Base-by-base conservation (phyloP, 2,888 invertebrate species). In the Acheta domesticus region DNA sequence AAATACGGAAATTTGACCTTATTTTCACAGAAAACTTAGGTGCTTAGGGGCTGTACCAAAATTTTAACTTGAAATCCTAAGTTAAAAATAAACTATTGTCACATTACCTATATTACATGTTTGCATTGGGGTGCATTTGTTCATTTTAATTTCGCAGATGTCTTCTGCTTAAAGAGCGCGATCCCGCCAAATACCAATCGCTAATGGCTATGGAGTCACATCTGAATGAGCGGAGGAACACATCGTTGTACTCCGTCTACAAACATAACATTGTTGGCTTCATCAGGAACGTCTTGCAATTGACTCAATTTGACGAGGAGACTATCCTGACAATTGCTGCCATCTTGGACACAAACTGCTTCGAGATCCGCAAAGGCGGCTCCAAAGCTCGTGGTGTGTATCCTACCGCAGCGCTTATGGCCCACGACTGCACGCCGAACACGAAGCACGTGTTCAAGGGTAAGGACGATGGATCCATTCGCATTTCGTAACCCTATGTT, bases 371-470 rank as follows among this genome's bases (percentile, higher is more conserved):
- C 82, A 83, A 77, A 81, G 85, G 87, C 75, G 87, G 89, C 84
- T 87, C 88, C 76, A 83, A 87, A 5, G 87, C 88, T 50, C 90
- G 90, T 83, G 92, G 90, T 77, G 85, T 94, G 80, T 94, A 91
- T 85, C 89, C 91, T 1, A 89, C 89, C 79, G 91, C 91, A 0
- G 90, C 92, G 11, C 90, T 94, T 89, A 89, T 93, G 86, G 90
- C 92, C 78, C 94, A 94, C 84, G 91, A 91, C 83, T 94, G 94
- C 85, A 89, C 88, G 81, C 91, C 93, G 48, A 94, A 94, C 84
- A 92, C 93, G 1, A 89, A 91, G 77, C 93, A 94, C 84, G 88
- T 90, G 62, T 92, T 92, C 83, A 83, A 89, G 75, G 91, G 90
- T 79, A 89, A 90, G 19, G 36, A 36, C 5, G 36, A 3, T 36